Base-by-base conservation (phyloP, 2,113 vertebrate species). In the Turdus rufiventris region DNA sequence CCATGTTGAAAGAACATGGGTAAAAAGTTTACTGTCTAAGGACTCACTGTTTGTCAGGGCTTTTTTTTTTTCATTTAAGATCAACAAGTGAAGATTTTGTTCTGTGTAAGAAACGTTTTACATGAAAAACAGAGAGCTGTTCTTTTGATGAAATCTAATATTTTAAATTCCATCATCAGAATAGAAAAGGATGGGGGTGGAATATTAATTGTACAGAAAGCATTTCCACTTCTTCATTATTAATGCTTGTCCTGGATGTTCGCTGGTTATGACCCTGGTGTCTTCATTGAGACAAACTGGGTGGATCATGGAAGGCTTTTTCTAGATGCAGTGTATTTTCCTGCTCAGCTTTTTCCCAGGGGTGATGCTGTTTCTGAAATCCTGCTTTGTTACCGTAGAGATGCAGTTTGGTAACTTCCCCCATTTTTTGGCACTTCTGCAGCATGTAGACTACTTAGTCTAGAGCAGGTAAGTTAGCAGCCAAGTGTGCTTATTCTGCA, bases 361-460 rank as follows among this genome's bases (percentile, higher is more conserved):
- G 8, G 10, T 28, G 25, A 16, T n/a, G 1, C 4, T 10, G 3
- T 67, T 70, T 58, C 36, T 25, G 38, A 78, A 74, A 33, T 5
- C 6, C 2, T 16, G 7, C 34, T 81, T 81, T n/a, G 6, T 74
- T 85, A 12, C 18, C 21, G 34, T 42, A 26, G 21, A 9, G 18
- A 21, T 60, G 38, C 47, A 33, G 24, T 85, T 75, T 13, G 33
- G 40, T 38, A 10, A 12, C 70, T 60, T 62, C 18, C 26, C 18
- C 23, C 18, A 5, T 34, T 53, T 43, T 57, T 50, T 40, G 31
- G 9, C 1, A 3, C 20, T 53, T 58, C 34, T 63, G 40, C 16
- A n/a, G 12, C 1, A 1, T 2, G 0, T 40, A 9, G 5, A 19
- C 48, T 71, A 15, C 23, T 61, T 0, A 0, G 12, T 42, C 40